Base-by-base conservation (phyloP, 1,140 invertebrate genomes). In the Tachypleus tridentatus region DNA sequence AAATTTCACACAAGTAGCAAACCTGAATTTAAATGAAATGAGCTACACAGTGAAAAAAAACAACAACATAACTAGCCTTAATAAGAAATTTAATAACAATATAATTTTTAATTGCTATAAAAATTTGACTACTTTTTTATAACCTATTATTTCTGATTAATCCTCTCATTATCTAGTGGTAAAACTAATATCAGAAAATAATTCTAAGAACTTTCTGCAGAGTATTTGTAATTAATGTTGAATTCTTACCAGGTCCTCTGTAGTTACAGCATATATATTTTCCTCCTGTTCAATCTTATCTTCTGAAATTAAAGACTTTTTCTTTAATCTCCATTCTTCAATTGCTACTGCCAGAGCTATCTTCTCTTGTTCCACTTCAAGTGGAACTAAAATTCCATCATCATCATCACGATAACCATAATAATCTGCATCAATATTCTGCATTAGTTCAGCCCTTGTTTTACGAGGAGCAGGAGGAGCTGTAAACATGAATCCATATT, bases 381-480 rank as follows among this genome's bases (percentile, higher is more conserved):
- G 74, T 0, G 93, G 94, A 66, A 93, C 79, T 11, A 99, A 79
- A 57, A 97, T 84, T 0, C 95, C 95, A 79, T 99, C 97, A 74
- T 99, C 97, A 73, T 98, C 95, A 78, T 99, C 96, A 73, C 93
- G 80, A 75, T 98, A 99, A 0, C 97, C 97, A 81, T 99, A 99
- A 78, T 99, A 99, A 78, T 97, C 92, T 2, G 94, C 93, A 80
- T 98, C 94, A 47, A 98, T 93, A 73, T 98, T 88, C 73, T 93
- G 89, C 94, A 98, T 98, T 51, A 99, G 79, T 77, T 99, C 97
- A 1, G 91, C 93, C 62, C 95, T 83, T 0, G 93, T 96, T 78
- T 96, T 95, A 58, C 91, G 81, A 0, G 89, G 87, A 1, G 89
- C 86, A 47, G 87, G 84, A 5, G 91, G 90, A 47, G 92, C 64